These are phyloP conservation scores for Apteryx mantelli DNA, from an alignment of 2,113 vertebrate genomes.

Conservation along the genomic window DNA sequence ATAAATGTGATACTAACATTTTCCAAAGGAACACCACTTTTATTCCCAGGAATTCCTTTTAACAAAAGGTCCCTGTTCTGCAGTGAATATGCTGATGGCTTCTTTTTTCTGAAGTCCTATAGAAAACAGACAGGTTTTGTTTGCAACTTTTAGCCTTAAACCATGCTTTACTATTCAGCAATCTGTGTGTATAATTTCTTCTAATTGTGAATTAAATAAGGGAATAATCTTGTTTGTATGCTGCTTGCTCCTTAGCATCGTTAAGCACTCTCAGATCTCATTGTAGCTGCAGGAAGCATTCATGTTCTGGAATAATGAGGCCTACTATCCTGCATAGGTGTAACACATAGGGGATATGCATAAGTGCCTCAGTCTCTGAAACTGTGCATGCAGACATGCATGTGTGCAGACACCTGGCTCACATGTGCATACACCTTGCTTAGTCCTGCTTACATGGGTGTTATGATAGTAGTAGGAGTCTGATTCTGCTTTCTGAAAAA, in stretches of 20 bases:
- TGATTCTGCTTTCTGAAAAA: neutral
- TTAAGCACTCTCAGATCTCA: neutral
- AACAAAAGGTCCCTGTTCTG: neutral
- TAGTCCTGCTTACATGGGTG: neutral
- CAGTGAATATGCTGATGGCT: neutral
- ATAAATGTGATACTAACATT: neutral
- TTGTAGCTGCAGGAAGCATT: neutral
- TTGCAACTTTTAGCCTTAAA: neutral
- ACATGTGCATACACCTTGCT: fast-evolving
- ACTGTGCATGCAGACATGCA: fast-evolving
- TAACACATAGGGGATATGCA: fast-evolving
- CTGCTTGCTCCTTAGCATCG: neutral
- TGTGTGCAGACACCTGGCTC: neutral
- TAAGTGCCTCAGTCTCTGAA: neutral
- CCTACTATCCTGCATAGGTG: fast-evolving
- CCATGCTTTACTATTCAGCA: neutral
- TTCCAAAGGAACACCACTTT: neutral
- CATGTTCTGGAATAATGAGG: neutral
- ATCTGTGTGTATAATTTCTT: neutral
- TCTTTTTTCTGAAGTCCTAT: neutral
- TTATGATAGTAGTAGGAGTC: too few relatives aligned
- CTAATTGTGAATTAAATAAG: neutral
- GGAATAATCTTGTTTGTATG: neutral
- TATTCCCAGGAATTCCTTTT: neutral
- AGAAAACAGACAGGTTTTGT: neutral